Percentiles rank a stretch among this genome's conserved stretches.
Conservation (phyloP, 1,140 invertebrate genomes). For the Drosophila novamexicana region DNA sequence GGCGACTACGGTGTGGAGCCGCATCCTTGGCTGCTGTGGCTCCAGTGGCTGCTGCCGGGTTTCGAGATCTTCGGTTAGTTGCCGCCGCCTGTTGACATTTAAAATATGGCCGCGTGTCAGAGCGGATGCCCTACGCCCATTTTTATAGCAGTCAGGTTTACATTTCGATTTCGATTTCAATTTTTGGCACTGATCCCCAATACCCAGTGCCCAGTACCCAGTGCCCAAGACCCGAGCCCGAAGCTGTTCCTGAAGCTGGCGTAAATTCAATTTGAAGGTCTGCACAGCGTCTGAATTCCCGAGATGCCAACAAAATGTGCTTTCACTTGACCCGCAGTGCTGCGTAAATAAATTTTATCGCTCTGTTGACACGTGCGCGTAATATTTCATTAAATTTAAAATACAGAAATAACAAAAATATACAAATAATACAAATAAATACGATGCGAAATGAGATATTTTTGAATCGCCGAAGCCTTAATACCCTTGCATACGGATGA, state of each 20-base stretch:
- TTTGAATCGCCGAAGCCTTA: not conserved
- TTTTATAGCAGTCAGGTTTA: slow-evolving; percentile 77
- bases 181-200: slow-evolving; percentile 59
- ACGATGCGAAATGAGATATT: not conserved
- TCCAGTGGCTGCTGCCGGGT: slow-evolving; percentile 10
- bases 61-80: slow-evolving; percentile 31
- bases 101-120: slow-evolving; percentile 84
- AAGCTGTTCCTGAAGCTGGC: slow-evolving; percentile 25
- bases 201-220: not conserved
- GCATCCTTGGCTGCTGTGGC: slow-evolving; percentile 63
- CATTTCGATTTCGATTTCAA: slow-evolving; percentile 78
- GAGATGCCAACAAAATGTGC: slow-evolving; percentile 62
- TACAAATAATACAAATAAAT: slow-evolving; percentile 33
- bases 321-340: slow-evolving; percentile 83
- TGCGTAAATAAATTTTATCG: slow-evolving; percentile 82
- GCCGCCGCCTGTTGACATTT: slow-evolving; percentile 74
- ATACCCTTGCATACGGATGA: not conserved
- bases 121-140: slow-evolving; percentile 82
- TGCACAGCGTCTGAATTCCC: slow-evolving; percentile 42
- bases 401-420: slow-evolving; percentile 32
- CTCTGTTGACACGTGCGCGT: slow-evolving; percentile 80
- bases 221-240: not conserved
- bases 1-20: slow-evolving; percentile 25
- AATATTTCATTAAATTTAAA: slow-evolving; percentile 76
- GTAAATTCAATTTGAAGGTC: slow-evolving; percentile 82